Evolutionary conservation across 1,140 invertebrate species (phyloP).

Genomic region (Drosophila arizonae): DNA sequence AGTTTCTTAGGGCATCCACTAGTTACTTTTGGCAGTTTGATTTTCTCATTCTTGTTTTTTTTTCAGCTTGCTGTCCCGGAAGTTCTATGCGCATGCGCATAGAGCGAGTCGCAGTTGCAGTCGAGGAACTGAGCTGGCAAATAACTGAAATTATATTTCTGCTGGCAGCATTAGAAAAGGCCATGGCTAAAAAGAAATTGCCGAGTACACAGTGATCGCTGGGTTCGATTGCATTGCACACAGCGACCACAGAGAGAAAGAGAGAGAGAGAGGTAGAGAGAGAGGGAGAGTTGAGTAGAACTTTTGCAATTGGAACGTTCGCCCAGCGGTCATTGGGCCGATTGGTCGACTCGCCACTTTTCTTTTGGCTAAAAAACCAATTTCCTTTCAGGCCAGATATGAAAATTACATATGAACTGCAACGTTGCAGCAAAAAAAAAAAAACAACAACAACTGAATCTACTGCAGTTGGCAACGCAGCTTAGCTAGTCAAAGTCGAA

Average conservation of each 20-base stretch:
- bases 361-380: slow-evolving; percentile 42
- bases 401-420: slow-evolving; percentile 55
- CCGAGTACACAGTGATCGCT: slow-evolving; percentile 40
- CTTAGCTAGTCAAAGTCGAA: neutral
- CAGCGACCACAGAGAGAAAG: neutral
- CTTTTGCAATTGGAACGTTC: slow-evolving; percentile 47
- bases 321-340: slow-evolving; percentile 53
- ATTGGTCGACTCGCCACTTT: slow-evolving; percentile 49
- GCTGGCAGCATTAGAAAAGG: slow-evolving; percentile 46
- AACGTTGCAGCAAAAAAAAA: slow-evolving; percentile 2
- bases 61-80: slow-evolving; percentile 62
- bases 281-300: neutral
- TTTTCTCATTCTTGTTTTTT: slow-evolving; percentile 36
- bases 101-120: slow-evolving; percentile 38
- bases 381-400: slow-evolving; percentile 54
- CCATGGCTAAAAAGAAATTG: slow-evolving; percentile 49
- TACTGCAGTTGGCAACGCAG: slow-evolving; percentile 21
- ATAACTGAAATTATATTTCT: slow-evolving; percentile 74
- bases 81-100: slow-evolving; percentile 77
- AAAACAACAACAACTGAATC: neutral
- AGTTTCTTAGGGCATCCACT: slow-evolving; percentile 14
- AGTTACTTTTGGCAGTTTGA: neutral
- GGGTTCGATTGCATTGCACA: slow-evolving; percentile 40
- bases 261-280: neutral
- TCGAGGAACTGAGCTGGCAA: slow-evolving; percentile 68